A percentile compares a stretch with the other conserved stretches of the same genome.
phyloP scores from a whole-genome alignment of 1,140 invertebrate genomes.

The Calliopsis andreniformis region DNA sequence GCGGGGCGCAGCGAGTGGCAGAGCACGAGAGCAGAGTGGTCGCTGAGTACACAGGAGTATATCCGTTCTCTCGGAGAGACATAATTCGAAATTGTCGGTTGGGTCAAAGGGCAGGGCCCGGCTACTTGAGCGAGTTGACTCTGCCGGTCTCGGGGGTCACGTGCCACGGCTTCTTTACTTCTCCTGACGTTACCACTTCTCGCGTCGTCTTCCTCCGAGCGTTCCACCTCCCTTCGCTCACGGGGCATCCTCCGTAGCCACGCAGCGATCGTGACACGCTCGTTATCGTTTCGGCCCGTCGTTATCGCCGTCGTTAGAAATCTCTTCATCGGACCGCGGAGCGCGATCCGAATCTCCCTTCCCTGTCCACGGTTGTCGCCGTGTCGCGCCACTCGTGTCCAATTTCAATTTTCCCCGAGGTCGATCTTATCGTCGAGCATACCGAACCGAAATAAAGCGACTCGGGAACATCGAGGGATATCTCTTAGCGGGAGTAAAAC shows the following conservation, averaged over 20 bases:
- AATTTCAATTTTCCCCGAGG: not conserved
- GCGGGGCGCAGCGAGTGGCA: too few relatives aligned
- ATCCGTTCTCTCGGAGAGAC: conserved; percentile 77
- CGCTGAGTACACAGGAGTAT: conserved; percentile 72
- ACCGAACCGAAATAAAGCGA: not conserved
- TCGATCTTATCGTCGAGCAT: conserved; percentile 19
- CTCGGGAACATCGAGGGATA: not conserved
- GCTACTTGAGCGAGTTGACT: conserved; percentile 81
- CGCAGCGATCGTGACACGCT: not conserved
- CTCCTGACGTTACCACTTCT: conserved; percentile 57
- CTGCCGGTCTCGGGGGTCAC: conserved; percentile 77
- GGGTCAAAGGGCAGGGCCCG: conserved; percentile 80
- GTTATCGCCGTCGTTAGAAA: conserved; percentile 33
- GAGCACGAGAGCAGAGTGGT: conserved; percentile 30
- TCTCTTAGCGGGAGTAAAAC: not conserved
- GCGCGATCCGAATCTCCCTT: too few relatives aligned
- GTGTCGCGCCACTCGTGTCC: too few relatives aligned
- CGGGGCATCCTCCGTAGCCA: not conserved
- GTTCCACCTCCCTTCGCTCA: conserved; percentile 16
- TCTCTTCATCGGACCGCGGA: conserved; percentile 1
- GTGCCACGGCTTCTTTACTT: conserved; percentile 75
- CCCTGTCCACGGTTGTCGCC: too few relatives aligned
- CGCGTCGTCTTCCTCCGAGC: conserved; percentile 48
- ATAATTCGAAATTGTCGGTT: conserved; percentile 80
- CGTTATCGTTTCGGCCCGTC: conserved; percentile 17